A percentile compares a stretch with the other conserved stretches of the same genome.
Conservation (phyloP, 2,888 invertebrate genomes). For the Agonopterix heracliana region DNA sequence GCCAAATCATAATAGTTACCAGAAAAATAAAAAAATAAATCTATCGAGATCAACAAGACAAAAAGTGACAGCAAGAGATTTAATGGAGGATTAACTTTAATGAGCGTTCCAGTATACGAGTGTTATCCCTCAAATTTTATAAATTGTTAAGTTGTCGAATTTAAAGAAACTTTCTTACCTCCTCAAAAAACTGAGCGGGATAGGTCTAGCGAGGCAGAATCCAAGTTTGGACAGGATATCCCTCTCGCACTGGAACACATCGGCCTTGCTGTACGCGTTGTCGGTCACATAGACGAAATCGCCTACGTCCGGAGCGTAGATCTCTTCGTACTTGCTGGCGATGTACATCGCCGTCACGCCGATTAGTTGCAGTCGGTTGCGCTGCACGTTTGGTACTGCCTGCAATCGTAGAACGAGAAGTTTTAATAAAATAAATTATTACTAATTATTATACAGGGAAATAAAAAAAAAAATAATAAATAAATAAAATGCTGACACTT, state of each 20-base stretch:
- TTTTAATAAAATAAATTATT: no score
- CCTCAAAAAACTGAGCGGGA: slow-evolving; percentile 92
- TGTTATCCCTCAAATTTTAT: no score
- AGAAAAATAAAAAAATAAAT: no score
- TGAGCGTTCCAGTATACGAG: no score
- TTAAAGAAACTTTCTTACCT: slow-evolving; percentile 67
- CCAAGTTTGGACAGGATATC: slow-evolving; percentile 84
- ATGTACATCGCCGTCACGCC: slow-evolving; percentile 93
- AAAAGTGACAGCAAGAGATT: no score
- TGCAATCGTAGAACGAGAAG: slow-evolving; percentile 27
- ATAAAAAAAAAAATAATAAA: no score
- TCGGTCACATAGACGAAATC: slow-evolving; percentile 96
- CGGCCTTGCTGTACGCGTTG: slow-evolving; percentile 85
- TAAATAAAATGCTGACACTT: no score
- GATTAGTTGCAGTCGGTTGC: slow-evolving; percentile 88
- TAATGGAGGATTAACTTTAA: no score
- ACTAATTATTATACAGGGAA: no score
- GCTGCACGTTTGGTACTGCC: slow-evolving; percentile 77
- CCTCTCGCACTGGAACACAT: slow-evolving; percentile 89
- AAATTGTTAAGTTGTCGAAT: not conserved
- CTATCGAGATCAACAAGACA: no score
- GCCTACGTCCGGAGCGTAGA: slow-evolving; percentile 88
- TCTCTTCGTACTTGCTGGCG: slow-evolving; percentile 97
- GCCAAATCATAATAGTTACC: no score
- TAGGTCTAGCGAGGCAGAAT: slow-evolving; percentile 89